Evolutionary conservation across 2,797 vertebrate species (phyloP), one percentile per base, ranked within the genome.

Genomic region (Vultur gryphus): DNA sequence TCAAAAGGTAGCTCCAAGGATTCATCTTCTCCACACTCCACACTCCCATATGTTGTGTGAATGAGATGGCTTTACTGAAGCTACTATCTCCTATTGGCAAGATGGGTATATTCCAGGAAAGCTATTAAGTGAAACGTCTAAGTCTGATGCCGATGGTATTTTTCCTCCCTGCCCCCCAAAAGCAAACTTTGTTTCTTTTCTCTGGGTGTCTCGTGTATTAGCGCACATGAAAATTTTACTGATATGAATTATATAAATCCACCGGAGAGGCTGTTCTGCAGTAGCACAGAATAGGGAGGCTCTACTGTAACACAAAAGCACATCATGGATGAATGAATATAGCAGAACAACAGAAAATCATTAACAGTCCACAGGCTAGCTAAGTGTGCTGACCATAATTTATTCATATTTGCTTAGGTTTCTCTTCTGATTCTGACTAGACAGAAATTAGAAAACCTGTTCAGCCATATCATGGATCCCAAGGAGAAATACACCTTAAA

Each of bases 111-210:
- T 80, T 92, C 92, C 89, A 82, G 86, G 82, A 93, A 97, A 93
- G 93, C 92, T 77, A 95, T 97, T 96, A 97, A 97, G 81, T 87
- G 84, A 90, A 95, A 88, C 4, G 9, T 48, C 89, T 20, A 43
- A 84, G 69, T 52, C 85, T 85, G 84, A 65, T 59, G 69, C 46
- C 0, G 8, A 55, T 48, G 69, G 77, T 90, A 48, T 93, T 92
- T 90, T 84, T 64, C n/a, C 49, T 33, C 24, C 29, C 70, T 64
- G 43, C 46, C 18, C 11, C 54, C 16, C 13, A 6, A 35, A 67
- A 86, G 73, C 58, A 94, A 92, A 94, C 49, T 93, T 85, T 25
- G 57, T 73, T 93, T 62, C 81, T 71, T 87, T 52, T 88, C 78
- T 92, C 69, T 85, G 75, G 26, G 46, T 79, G 83, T 73, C 88